These are phyloP conservation scores for Platalea minor DNA, from an alignment of 2,797 vertebrate species.

Conservation along the genomic window DNA sequence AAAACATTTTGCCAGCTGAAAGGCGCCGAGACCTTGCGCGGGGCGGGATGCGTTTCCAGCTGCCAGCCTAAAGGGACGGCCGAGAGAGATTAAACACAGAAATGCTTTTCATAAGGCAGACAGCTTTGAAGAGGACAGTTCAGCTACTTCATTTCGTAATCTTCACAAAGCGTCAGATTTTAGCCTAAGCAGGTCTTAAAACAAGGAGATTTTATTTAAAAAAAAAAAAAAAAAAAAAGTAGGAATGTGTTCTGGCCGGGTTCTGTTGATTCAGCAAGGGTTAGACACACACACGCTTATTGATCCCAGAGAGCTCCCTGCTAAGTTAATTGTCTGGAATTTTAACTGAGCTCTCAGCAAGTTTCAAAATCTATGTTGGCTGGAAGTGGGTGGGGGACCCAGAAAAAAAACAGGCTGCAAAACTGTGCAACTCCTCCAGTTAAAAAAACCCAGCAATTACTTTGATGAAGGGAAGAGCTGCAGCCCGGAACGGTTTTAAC, in stretches of 20 bases:
- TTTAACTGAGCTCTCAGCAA: constrained; percentile 68
- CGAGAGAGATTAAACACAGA: constrained; percentile 25
- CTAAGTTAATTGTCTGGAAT: constrained; percentile 71
- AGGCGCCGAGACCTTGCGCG: background rate
- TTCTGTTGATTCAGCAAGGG: constrained; percentile 68
- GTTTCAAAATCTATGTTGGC: constrained; percentile 62
- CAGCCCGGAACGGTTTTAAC: background rate
- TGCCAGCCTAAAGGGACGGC: constrained; percentile 26
- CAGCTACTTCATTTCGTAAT: constrained; percentile 48
- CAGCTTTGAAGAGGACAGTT: constrained; percentile 39
- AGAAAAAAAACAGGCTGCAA: constrained; percentile 32
- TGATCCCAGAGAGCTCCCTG: constrained; percentile 67
- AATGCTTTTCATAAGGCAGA: constrained; percentile 40
- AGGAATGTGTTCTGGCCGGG: constrained; percentile 51
- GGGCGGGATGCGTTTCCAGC: background rate
- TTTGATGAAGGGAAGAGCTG: background rate
- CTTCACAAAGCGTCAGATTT: constrained; percentile 53
- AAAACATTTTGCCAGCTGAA: background rate
- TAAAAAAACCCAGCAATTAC: background rate
- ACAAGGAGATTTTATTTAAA: constrained; percentile 52
- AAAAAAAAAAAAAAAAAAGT: background rate
- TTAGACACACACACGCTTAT: constrained; percentile 67
- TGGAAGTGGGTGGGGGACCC: constrained; percentile 47
- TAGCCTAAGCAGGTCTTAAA: constrained; percentile 59
- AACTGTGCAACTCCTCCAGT: background rate